phyloP scores from a whole-genome alignment of 1,140 invertebrate genomes.

The Lucilia cuprina region DNA sequence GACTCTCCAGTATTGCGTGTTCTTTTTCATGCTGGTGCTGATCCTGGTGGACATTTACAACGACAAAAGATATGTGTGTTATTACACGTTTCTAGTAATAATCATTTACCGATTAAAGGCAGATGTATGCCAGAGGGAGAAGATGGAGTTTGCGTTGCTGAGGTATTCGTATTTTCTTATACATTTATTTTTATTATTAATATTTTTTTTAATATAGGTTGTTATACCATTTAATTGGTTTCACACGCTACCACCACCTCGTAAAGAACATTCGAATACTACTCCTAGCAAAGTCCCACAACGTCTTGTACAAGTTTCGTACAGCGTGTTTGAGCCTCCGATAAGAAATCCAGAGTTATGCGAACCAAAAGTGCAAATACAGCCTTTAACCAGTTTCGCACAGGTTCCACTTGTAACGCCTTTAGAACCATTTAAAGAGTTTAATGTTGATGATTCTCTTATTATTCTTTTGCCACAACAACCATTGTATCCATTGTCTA shows the following conservation, averaged over 20 bases:
- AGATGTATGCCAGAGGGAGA: conserved; percentile 87
- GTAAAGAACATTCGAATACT: conserved; percentile 67
- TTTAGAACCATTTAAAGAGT: conserved; percentile 81
- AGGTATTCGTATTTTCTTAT: conserved; percentile 54
- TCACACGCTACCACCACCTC: conserved; percentile 74
- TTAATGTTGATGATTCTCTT: conserved; percentile 79
- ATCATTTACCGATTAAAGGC: conserved; percentile 71
- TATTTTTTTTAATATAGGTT: conserved; percentile 45
- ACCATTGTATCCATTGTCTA: conserved; percentile 85
- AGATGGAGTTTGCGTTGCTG: conserved; percentile 88
- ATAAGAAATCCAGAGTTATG: conserved; percentile 72
- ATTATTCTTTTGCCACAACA: conserved; percentile 87
- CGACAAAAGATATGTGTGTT: conserved; percentile 74
- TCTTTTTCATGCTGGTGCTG: conserved; percentile 86
- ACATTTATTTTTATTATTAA: neutral
- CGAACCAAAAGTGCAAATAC: conserved; percentile 77
- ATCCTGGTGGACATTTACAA: conserved; percentile 68
- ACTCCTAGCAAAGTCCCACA: conserved; percentile 71
- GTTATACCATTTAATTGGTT: conserved; percentile 86
- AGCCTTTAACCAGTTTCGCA: conserved; percentile 65
- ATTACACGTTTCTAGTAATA: conserved; percentile 73
- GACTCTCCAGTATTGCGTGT: conserved; percentile 87
- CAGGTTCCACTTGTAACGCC: conserved; percentile 76
- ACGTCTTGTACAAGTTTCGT: conserved; percentile 78
- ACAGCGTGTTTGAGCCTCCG: conserved; percentile 82